Conservation (phyloP, 2,797 vertebrate species). For the Scomberomorus guttatus region DNA sequence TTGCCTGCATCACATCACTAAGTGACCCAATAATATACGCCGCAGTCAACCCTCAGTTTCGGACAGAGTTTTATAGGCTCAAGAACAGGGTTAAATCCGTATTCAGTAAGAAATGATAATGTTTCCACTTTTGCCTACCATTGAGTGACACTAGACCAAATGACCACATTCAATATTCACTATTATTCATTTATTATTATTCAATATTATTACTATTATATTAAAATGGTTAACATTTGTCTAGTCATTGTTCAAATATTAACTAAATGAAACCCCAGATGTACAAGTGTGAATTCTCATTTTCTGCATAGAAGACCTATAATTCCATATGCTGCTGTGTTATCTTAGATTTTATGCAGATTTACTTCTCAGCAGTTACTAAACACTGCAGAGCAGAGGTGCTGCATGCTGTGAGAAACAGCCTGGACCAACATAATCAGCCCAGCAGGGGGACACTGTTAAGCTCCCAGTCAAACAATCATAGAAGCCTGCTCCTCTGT, state of each 20-base stretch:
- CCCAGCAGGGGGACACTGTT: conserved; percentile 56
- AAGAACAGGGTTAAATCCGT: conserved; percentile 70
- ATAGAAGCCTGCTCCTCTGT: conserved; percentile 42
- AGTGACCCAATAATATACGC: conserved; percentile 87
- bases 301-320: conserved; percentile 25
- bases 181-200: not conserved
- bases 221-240: conserved; percentile 41
- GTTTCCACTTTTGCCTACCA: not conserved
- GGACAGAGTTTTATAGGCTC: conserved; percentile 80
- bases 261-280: conserved; percentile 32
- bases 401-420: conserved; percentile 63
- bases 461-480: conserved; percentile 57
- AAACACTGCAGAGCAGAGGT: conserved; percentile 54
- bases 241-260: conserved; percentile 38
- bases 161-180: conserved; percentile 27
- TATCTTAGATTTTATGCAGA: conserved; percentile 47
- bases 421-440: conserved; percentile 17
- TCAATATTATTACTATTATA: not conserved
- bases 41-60: conserved; percentile 87
- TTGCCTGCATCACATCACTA: conserved; percentile 85
- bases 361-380: conserved; percentile 60
- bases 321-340: conserved; percentile 47
- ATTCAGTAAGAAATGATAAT: conserved; percentile 55
- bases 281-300: conserved; percentile 32
- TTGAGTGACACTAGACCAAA: conserved; percentile 13